Evolutionary conservation across 2,797 vertebrate genomes (phyloP), one percentile per base, ranked within the genome.

Genomic region (Coracias cyanogaster): DNA sequence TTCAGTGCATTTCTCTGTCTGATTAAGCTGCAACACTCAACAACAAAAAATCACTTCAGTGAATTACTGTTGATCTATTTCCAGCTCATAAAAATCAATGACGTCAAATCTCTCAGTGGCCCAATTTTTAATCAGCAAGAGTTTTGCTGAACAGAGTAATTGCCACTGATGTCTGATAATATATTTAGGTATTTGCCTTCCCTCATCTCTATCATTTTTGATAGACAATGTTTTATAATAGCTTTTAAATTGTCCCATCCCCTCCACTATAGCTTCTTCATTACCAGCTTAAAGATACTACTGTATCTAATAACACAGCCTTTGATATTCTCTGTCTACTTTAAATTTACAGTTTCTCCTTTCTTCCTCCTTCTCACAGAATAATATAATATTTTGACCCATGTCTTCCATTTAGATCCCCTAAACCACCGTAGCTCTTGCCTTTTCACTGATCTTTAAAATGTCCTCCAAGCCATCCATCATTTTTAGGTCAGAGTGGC

Each of bases 91-190:
- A 26, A 78, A 79, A 69, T 72, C 62, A 91, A 33, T 78, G 39
- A 74, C 4, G 7, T 91, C 78, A 93, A 48, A 71, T 60, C 93
- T 95, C 67, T 93, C 83, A 95, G 71, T 73, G 28, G 37, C 12
- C 19, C 45, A 79, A 41, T 94, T 89, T 54, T 91, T 87, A 95
- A 94, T 83, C 43, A 78, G 43, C 21, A 92, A 76, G 87, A 94
- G 72, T 95, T 96, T 76, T 95, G 69, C 90, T 97, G 85, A 96
- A 88, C 60, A 28, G 52, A 88, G 69, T 3, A 76, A 58, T 10
- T 91, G 28, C 55, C 86, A 84, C 25, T 82, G 90, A 90, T 86
- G 55, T 35, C 74, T 83, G 35, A 72, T 29, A 86, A 71, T 28
- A 69, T 45, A 90, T 82, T 93, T 76, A 94, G 61, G 74, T 83